phyloP scores from a whole-genome alignment of 2,113 vertebrate genomes.

The Danio rerio region DNA sequence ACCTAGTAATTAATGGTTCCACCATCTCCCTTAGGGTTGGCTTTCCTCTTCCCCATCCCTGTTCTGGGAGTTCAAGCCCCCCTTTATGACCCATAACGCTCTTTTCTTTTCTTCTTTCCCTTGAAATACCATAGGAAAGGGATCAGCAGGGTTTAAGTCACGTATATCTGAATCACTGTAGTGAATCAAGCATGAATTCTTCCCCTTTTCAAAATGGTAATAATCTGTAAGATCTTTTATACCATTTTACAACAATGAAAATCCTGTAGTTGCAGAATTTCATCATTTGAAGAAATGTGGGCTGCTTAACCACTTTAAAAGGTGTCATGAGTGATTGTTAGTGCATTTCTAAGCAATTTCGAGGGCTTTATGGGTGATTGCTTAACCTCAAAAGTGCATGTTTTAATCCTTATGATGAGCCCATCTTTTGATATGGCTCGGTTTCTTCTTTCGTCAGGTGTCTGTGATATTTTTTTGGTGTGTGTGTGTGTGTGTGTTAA shows the following conservation, averaged over 20 bases:
- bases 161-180: background rate
- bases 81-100: background rate
- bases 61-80: background rate
- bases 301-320: background rate
- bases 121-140: background rate
- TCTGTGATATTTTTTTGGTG: background rate
- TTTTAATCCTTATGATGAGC: background rate
- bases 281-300: background rate
- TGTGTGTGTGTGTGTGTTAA: too few relatives aligned
- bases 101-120: background rate
- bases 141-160: conserved; percentile 17
- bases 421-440: background rate
- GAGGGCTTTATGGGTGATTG: background rate
- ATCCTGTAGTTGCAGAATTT: conserved; percentile 1
- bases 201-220: background rate
- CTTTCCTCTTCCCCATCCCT: background rate
- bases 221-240: background rate
- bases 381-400: background rate
- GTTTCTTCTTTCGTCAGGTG: background rate
- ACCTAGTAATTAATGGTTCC: conserved; percentile 9
- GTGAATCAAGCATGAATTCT: background rate
- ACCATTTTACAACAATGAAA: background rate
- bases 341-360: background rate
- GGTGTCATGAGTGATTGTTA: background rate
- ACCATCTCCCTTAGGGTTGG: background rate